Conservation (phyloP, 2,113 vertebrate species). For the Anseranas semipalmata region DNA sequence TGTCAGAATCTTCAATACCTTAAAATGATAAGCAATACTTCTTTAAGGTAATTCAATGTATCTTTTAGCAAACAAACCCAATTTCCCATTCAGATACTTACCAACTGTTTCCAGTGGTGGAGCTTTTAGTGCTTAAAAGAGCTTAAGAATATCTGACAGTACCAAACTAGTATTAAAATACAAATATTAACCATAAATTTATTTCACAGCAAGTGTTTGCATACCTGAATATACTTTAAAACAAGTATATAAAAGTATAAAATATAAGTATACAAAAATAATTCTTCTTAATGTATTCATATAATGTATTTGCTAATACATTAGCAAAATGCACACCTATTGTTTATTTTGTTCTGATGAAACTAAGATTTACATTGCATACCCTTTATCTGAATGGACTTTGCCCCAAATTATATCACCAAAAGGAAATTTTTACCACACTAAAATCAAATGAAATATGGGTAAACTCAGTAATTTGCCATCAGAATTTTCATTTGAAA, state of each 20-base stretch:
- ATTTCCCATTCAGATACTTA: background rate
- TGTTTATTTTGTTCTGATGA: background rate
- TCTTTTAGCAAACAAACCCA: background rate
- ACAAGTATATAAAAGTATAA: background rate
- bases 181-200: background rate
- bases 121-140: background rate
- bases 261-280: fast-evolving
- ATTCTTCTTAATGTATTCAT: background rate
- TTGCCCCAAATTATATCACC: background rate
- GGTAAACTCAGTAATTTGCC: background rate
- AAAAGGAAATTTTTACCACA: background rate
- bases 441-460: background rate
- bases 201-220: background rate
- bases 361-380: background rate
- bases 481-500: background rate
- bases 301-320: background rate
- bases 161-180: background rate
- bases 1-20: background rate
- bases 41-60: background rate
- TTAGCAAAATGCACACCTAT: fast-evolving
- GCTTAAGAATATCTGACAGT: background rate
- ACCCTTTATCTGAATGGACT: background rate
- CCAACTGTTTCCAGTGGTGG: background rate
- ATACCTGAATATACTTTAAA: background rate
- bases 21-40: background rate